Base-by-base conservation (phyloP, 2,797 vertebrate genomes). In the Leontopithecus rosalia region DNA sequence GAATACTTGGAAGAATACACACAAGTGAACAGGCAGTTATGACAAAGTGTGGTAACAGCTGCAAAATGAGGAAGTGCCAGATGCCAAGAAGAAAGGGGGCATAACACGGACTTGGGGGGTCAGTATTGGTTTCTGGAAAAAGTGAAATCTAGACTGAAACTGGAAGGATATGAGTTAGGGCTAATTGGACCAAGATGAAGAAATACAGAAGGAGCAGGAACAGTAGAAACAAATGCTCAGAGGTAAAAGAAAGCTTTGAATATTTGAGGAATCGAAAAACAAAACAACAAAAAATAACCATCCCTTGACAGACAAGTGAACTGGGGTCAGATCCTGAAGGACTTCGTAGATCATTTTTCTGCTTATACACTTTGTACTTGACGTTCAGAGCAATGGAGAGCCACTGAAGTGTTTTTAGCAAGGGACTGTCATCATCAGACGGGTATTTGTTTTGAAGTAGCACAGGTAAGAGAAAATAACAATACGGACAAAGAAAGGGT, bases 101-200 rank as follows among this genome's bases (percentile, higher is more conserved):
- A 24, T 11, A 14, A 5, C 19, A 6, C 26, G 26, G n/a, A 55
- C 41, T 43, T 26, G 36, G 58, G 41, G 30, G 26, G 5, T 26
- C 7, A 7, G 17, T 15, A 17, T 6, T 48, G 67, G 46, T 43
- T 91, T 30, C 33, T 19, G 20, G 50, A 76, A 57, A 55, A 80
- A 39, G 10, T 33, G 84, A 41, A 19, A 76, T 58, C 39, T 30
- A 50, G 55, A 80, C 15, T 13, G 43, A 55, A 67, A 33, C 64
- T 80, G 41, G 80, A 41, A 88, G 43, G 52, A 52, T 81, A 17
- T 93, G 87, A 96, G 61, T 90, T 30, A 95, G 80, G 36, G n/a
- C 57, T 46, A 88, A 75, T 33, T 46, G 85, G 80, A 88, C 39
- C 41, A n/a, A 67, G 80, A 26, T 39, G 57, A 89, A 43, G 57